Evolutionary conservation across 2,113 vertebrate species (phyloP).

Genomic region (Caloenas nicobarica): DNA sequence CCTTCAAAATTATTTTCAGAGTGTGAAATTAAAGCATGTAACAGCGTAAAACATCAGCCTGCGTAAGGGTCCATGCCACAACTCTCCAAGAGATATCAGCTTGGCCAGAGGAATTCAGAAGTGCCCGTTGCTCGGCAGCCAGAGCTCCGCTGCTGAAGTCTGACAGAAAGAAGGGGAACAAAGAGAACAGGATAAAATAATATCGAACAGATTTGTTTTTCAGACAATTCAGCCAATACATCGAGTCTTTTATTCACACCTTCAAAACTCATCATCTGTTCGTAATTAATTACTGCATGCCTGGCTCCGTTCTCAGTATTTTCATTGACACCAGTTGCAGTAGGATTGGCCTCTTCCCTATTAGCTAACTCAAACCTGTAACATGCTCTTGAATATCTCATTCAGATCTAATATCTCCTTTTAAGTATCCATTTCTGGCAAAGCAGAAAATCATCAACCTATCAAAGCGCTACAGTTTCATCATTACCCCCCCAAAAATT

Average conservation of each 20-base stretch:
- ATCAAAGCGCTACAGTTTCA: background rate
- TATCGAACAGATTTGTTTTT: background rate
- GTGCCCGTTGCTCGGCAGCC: background rate
- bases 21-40: background rate
- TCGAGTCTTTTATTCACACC: background rate
- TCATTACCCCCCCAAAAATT: background rate
- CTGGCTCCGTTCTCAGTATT: background rate
- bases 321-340: background rate
- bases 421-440: constrained; percentile 6
- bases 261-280: constrained; percentile 14
- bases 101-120: background rate
- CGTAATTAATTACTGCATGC: background rate
- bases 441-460: background rate
- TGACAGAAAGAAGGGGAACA: background rate
- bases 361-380: background rate
- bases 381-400: background rate
- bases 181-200: background rate
- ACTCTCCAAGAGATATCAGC: background rate
- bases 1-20: background rate
- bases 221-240: background rate
- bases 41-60: background rate
- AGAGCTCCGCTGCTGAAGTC: background rate
- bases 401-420: background rate
- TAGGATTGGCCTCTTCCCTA: background rate
- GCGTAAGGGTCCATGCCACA: background rate